Conservation (phyloP, 2,797 vertebrate species). For the Manis pentadactyla region DNA sequence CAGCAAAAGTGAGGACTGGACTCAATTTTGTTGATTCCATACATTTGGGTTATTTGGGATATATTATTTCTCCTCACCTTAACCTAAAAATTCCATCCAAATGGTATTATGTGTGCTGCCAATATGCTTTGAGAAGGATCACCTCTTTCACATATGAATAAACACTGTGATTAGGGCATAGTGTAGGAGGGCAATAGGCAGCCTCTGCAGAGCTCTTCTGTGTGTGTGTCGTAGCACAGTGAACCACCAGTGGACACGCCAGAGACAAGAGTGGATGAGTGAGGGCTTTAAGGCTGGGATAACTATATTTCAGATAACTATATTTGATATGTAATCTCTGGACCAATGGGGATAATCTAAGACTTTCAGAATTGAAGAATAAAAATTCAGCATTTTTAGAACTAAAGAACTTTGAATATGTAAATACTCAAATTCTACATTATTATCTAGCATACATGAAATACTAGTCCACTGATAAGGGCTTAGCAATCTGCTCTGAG, state of each 20-base stretch:
- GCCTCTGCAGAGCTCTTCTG: not conserved
- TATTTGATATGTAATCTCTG: not conserved
- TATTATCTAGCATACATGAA: not conserved
- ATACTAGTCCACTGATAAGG: not conserved
- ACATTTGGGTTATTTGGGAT: not conserved
- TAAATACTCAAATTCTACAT: not conserved
- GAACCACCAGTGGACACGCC: not conserved
- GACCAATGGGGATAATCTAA: not conserved
- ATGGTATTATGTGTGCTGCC: not conserved
- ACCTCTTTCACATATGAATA: not conserved
- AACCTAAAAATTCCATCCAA: not conserved
- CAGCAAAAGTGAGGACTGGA: not conserved
- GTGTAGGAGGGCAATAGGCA: not conserved
- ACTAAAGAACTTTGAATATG: not conserved
- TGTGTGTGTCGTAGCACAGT: not conserved
- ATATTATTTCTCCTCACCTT: not conserved
- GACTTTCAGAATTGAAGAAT: not conserved
- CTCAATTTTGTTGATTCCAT: not conserved
- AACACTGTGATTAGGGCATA: not conserved
- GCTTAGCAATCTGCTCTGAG: not conserved
- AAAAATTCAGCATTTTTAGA: not conserved
- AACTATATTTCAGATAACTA: not conserved
- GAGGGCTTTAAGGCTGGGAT: not conserved
- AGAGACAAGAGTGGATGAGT: not conserved
- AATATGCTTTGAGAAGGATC: not conserved